These are phyloP conservation scores for Montipora foliosa DNA, from an alignment of 64 coral and sea anemone species.

Conservation along the genomic window DNA sequence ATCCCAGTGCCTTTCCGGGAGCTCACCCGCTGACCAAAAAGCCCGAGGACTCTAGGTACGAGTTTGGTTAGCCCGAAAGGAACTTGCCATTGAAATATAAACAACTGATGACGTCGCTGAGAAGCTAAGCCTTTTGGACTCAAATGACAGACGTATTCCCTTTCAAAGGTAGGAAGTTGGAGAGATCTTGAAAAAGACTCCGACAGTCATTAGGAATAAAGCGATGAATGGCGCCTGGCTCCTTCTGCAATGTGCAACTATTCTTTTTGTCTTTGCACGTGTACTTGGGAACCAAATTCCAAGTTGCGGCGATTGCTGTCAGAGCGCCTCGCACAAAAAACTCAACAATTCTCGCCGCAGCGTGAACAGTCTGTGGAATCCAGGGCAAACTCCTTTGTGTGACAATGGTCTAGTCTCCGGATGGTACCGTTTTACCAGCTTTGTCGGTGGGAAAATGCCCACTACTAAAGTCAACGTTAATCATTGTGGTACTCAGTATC, in stretches of 20 bases:
- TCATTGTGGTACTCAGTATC: slow-evolving; percentile 13
- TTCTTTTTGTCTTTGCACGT: background rate
- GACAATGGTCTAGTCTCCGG: slow-evolving; percentile 7
- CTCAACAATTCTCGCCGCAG: slow-evolving; percentile 21
- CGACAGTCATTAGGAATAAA: too few species aligned
- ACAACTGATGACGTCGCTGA: too few species aligned
- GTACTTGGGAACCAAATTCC: background rate
- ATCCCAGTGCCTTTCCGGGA: too few species aligned
- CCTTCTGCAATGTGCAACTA: background rate
- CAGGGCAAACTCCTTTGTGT: slow-evolving; percentile 26
- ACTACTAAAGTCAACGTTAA: background rate
- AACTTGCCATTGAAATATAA: too few species aligned
- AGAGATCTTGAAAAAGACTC: too few species aligned
- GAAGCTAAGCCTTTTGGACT: too few species aligned
- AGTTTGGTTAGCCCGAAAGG: too few species aligned
- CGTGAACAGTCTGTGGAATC: background rate
- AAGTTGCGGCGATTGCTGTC: slow-evolving; percentile 11
- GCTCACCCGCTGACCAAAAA: too few species aligned
- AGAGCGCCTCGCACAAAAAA: background rate
- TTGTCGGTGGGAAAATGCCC: slow-evolving; percentile 35
- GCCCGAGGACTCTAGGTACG: too few species aligned
- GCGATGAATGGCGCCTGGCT: background rate
- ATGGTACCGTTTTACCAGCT: slow-evolving; percentile 52
- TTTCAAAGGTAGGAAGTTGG: too few species aligned
- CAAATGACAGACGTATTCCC: too few species aligned